Evolutionary conservation across 2,888 invertebrate species (phyloP).

Genomic region (Papilio protenor): DNA sequence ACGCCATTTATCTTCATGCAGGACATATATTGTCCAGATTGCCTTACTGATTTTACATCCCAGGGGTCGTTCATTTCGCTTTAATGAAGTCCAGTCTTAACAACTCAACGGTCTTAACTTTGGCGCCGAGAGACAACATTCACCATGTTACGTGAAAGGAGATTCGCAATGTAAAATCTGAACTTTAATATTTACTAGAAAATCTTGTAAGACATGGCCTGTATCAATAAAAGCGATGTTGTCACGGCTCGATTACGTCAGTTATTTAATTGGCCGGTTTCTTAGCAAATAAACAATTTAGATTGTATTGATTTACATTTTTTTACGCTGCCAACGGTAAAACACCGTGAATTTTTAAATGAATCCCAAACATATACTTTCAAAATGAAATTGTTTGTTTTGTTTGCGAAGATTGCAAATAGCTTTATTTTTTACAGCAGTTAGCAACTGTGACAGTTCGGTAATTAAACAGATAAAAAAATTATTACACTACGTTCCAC

Average conservation of each 20-base stretch:
- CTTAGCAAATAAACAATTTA: constrained; percentile 45
- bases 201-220: constrained; percentile 60
- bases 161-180: constrained; percentile 46
- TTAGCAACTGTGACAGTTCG: background rate
- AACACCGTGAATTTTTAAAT: constrained; percentile 25
- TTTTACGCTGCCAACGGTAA: constrained; percentile 3
- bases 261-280: constrained; percentile 56
- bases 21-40: constrained; percentile 83
- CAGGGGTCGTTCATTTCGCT: constrained; percentile 78
- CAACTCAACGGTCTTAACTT: background rate
- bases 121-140: background rate
- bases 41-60: constrained; percentile 77
- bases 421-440: constrained; percentile 12
- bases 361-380: constrained; percentile 43
- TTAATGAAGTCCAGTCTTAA: constrained; percentile 27
- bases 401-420: constrained; percentile 30
- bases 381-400: constrained; percentile 43
- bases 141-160: constrained; percentile 24
- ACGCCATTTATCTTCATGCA: constrained; percentile 89
- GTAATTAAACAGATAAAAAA: constrained; percentile 6
- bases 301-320: constrained; percentile 38
- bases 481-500: background rate
- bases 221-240: constrained; percentile 64
- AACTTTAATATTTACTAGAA: constrained; percentile 57
- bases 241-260: constrained; percentile 80